Evolutionary conservation across 2,888 invertebrate species (phyloP), one percentile per base, ranked within the genome.

Genomic region (Lepidochitona cinerea): DNA sequence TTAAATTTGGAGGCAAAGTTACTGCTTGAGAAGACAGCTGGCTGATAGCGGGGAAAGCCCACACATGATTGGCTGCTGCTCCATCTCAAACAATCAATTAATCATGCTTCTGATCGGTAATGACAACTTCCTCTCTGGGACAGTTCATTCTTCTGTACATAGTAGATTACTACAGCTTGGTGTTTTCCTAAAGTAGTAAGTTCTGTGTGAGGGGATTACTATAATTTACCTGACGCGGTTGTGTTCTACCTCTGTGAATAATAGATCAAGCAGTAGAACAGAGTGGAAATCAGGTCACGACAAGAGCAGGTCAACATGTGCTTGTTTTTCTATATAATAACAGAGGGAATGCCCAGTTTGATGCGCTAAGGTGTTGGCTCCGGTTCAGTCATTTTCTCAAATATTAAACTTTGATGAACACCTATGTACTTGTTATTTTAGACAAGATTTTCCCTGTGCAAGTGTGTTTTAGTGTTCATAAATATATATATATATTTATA

Each of bases 1-100:
- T 85, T 84, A 81, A 84, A 84, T 84, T 85, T 85, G 85, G 85
- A 80, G 84, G 84, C 84, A 85, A 81, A 82, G 79, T 81, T 75
- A 75, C 72, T 73, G 75, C 75, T 75, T 79, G 73, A 71, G 75
- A 72, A 73, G 77, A 77, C 81, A 83, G 82, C 81, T 80, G 83
- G 78, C 72, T 77, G 78, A 36, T 80, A 79, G 79, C 78, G 73
- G 71, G 73, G 73, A 75, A 77, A 78, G 78, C 75, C 74, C 74
- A 68, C 68, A 68, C 72, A 52, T 84, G 85, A 84, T 85, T 85
- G 84, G 84, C 76, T 84, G 81, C 41, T 73, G 74, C 72, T 59
- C 76, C 76, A 77, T 80, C 80, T 80, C 80, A 81, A 77, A 73
- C 77, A 79, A 82, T 83, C 84, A 84, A 83, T 83, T 82, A 81